Evolutionary conservation across 2,888 invertebrate genomes (phyloP), one percentile per base, ranked within the genome.

Genomic region (Drosophila neotestacea): DNA sequence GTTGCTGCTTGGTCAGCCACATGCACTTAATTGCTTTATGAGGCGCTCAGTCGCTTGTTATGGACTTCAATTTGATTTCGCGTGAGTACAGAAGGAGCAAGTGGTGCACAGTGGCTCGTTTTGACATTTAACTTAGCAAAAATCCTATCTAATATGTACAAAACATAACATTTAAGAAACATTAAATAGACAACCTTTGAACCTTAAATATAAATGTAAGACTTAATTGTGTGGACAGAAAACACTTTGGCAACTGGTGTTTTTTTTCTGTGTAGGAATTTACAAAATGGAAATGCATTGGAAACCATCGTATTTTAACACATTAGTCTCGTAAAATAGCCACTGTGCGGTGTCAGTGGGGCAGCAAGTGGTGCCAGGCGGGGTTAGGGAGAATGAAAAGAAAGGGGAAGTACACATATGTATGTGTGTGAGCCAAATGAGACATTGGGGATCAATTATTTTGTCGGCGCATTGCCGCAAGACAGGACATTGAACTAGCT

Each of bases 1-100:
- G 84, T 87, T 85, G 88, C 81, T 89, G 86, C 74, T 86, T 86
- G 89, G 85, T 82, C 90, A 89, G 90, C 91, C 91, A 87, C 91
- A 91, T 91, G 92, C 86, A 91, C 91, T 91, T 91, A 91, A 91
- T 91, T 91, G 91, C 91, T 91, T 92, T 92, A 91, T 91, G 91
- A 91, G 88, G 85, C 88, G 87, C 88, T 83, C 87, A 88, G 71
- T 80, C 81, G 88, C 87, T 88, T 88, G 90, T 91, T 91, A 90
- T 88, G 88, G 84, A 84, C 86, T 90, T 85, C 85, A 91, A 90
- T 90, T 85, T 82, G 87, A 90, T 90, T 88, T 86, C 80, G 77
- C 72, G 74, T 44, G 38, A 46, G 50, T 46, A 60, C 65, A 38
- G 34, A 10, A 61, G 67, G 50, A 59, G 70, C 68, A 68, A 76